Evolutionary conservation across 2,113 vertebrate genomes (phyloP), one percentile per base, ranked within the genome.

Genomic region (Calyptommatus sinebrachiatus): DNA sequence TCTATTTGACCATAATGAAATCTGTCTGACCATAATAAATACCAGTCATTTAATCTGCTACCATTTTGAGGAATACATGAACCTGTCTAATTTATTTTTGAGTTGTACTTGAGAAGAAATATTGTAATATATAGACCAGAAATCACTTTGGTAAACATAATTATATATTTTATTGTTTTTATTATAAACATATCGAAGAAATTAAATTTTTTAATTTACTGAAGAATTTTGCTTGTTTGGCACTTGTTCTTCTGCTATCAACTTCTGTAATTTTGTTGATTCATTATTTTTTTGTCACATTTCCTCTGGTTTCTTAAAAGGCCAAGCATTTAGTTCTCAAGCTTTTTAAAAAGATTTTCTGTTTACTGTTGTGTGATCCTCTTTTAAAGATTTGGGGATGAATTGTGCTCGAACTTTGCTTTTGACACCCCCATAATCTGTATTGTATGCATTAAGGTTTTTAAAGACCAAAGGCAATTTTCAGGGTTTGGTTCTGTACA

Each of bases 51-150:
- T 14, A 57, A 57, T 57, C 53, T 18, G 18, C 53, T 50, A 14
- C 50, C 12, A 57, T 12, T 57, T 18, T 57, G 18, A 4, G 3
- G 53, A 18, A 57, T 57, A 57, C 12, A 57, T 18, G 18, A 57
- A 62, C 45, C 75, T 61, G 71, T 60, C 87, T 89, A 78, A 86
- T 89, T 41, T 87, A 88, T 61, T 12, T 68, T 78, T 82, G 60
- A 86, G 26, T 2, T 84, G 8, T 77, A 83, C 81, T 60, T 46
- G 50, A 80, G 73, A 85, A 71, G 1, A 60, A 61, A 6, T 10
- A 4, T 77, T 45, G 76, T 83, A 66, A 28, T 68, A 78, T 81
- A 76, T 11, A 82, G 35, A 1, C 14, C 65, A 35, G 69, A 81
- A 63, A 87, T 12, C 82, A 67, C 22, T 80, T 88, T 7, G 63